Percentiles rank a stretch among this genome's conserved stretches.
Conservation (phyloP, 2,888 invertebrate genomes). For the Teleogryllus oceanicus region DNA sequence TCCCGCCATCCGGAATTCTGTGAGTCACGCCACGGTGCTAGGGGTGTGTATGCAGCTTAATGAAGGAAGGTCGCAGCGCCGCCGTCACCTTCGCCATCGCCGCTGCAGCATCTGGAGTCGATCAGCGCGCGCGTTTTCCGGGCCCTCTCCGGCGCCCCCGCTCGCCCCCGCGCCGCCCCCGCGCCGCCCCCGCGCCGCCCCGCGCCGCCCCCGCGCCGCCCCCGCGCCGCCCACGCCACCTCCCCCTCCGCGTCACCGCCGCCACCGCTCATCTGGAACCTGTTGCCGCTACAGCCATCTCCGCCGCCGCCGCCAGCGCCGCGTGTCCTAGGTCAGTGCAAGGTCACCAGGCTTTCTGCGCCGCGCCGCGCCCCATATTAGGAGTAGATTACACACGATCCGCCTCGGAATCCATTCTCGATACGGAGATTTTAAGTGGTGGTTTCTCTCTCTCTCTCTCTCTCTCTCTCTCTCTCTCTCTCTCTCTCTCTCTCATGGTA, state of each 20-base stretch:
- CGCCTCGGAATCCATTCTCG: no score
- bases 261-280: background rate
- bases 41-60: no score
- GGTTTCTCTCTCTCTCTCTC: no score
- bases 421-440: no score
- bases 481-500: no score
- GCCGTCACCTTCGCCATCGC: background rate
- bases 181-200: background rate
- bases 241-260: background rate
- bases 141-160: background rate
- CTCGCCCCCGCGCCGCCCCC: background rate
- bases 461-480: no score
- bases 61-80: no score
- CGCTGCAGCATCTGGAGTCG: background rate
- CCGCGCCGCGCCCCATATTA: background rate
- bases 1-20: no score
- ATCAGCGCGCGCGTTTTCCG: background rate
- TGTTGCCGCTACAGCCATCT: background rate
- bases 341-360: constrained; percentile 3
- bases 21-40: no score
- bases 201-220: background rate
- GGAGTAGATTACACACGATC: no score
- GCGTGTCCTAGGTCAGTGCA: background rate
- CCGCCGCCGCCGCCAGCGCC: background rate
- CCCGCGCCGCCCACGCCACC: background rate